These are phyloP conservation scores for Hirtodrosophila duncani DNA, from an alignment of 2,888 invertebrate genomes.

Conservation along the genomic window DNA sequence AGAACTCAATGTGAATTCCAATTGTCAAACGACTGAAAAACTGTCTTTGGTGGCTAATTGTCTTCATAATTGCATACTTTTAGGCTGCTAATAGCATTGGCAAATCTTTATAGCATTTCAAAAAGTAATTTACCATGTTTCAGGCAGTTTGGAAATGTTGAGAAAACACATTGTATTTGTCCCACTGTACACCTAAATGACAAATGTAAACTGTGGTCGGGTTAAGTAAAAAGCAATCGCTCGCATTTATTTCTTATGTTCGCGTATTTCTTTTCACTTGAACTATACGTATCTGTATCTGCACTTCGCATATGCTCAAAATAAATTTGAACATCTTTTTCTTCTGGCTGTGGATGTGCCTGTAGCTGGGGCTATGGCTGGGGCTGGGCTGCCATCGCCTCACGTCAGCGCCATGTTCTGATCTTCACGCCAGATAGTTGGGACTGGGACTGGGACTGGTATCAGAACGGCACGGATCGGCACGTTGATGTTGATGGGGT, in stretches of 20 bases:
- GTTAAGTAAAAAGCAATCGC: constrained; percentile 46
- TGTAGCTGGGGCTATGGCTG: too few relatives aligned
- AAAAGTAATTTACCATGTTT: too few relatives aligned
- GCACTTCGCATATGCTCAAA: constrained; percentile 43
- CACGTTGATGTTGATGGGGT: not conserved
- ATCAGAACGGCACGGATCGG: not conserved
- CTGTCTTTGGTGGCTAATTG: too few relatives aligned
- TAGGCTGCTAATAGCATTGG: too few relatives aligned
- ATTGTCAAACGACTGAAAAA: too few relatives aligned
- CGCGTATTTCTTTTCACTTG: constrained; percentile 20
- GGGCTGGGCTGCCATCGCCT: constrained; percentile 25
- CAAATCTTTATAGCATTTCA: too few relatives aligned
- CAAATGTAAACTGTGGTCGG: constrained; percentile 55
- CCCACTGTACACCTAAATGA: constrained; percentile 52
- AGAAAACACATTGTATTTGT: not conserved
- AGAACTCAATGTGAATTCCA: too few relatives aligned
- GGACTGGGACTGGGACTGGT: constrained; percentile 4
- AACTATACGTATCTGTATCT: constrained; percentile 10
- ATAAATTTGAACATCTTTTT: constrained; percentile 60
- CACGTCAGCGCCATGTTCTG: constrained; percentile 60
- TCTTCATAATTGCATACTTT: too few relatives aligned
- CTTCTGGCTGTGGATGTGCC: constrained; percentile 11
- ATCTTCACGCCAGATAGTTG: constrained; percentile 56
- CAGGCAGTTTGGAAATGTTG: too few relatives aligned
- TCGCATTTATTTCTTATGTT: constrained; percentile 61